Base-by-base conservation (phyloP, 2,888 invertebrate species). In the Andrena hattorfiana region DNA sequence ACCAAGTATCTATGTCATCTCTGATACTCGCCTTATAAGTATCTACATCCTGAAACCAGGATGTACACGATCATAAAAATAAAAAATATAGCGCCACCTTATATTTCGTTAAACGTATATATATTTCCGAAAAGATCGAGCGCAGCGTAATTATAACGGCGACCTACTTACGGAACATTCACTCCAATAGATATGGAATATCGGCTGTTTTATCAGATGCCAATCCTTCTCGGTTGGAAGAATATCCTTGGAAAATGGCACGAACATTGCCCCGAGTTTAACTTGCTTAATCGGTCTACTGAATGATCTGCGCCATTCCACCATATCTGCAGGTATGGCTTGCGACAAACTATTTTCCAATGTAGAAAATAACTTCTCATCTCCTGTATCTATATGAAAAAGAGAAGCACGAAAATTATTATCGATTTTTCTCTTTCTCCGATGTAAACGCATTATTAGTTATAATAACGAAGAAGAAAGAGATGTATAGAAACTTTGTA, bases 131-230 rank as follows among this genome's bases (percentile, higher is more conserved):
- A n/a, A 49, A 49, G 1, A 35, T 35, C 1, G 20, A 60, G 30
- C 48, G 10, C 73, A 68, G 66, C 74, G 73, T 70, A 59, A 54
- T 28, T 60, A 56, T 20, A 70, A 35, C 54, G 30, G 48, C 73
- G 64, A 62, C 69, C 4, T 66, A 81, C 96, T 95, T 95, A 99
- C 99, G 93, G 96, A 96, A 95, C 99, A 99, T 93, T 99, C 99
- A 28, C 98, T 98, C 97, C 99, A 98, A 94, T 97, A 99, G 79
- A 98, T 97, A 94, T 99, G 98, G 92, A 99, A 96, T 93, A 99
- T 97, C 13, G 99, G 98, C 90, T 97, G 97, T 88, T 98, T 97
- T 81, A 98, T 95, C 64, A 99, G 95, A 92, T 97, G 97, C 94
- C 97, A 96, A 93, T 96, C 96, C 75, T 96, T 96, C 67, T 96